Conservation (phyloP, 1,140 invertebrate species). For the Bombus soroeensis region DNA sequence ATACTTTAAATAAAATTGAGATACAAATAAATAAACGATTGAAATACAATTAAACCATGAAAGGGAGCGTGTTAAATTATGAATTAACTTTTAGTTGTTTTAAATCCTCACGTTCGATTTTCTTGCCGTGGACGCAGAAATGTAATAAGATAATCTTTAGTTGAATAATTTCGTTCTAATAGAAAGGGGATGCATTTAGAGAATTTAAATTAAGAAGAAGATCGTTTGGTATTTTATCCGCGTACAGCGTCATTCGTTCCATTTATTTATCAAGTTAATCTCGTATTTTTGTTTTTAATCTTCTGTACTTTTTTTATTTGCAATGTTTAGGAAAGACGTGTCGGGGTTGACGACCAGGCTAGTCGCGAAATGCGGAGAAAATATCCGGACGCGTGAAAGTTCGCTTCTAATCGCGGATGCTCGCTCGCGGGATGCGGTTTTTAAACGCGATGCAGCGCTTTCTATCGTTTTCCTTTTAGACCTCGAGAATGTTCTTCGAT, state of each 20-base stretch:
- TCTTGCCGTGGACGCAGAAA: too few relatives aligned
- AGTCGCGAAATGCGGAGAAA: conserved; percentile 57
- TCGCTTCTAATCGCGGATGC: conserved; percentile 59
- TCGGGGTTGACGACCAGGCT: conserved; percentile 28
- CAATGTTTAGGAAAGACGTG: not conserved
- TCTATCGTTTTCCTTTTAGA: conserved; percentile 66
- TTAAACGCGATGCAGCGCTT: conserved; percentile 56
- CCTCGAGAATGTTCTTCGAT: conserved; percentile 5
- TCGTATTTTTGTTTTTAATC: not conserved
- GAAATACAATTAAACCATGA: not conserved
- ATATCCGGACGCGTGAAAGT: conserved; percentile 64
- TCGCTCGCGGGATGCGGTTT: conserved; percentile 58
- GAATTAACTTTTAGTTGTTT: too few relatives aligned
- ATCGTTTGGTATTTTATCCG: not conserved
- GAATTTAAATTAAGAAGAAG: not conserved
- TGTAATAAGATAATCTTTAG: too few relatives aligned
- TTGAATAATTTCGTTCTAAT: too few relatives aligned
- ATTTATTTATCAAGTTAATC: not conserved
- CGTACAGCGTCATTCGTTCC: too few relatives aligned
- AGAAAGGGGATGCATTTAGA: too few relatives aligned
- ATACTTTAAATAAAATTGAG: too few relatives aligned
- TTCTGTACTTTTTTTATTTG: not conserved
- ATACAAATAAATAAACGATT: not conserved
- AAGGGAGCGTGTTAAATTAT: too few relatives aligned
- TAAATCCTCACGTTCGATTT: too few relatives aligned